Conservation (phyloP, 2,888 invertebrate species). For the Drosophila maculinotata region DNA sequence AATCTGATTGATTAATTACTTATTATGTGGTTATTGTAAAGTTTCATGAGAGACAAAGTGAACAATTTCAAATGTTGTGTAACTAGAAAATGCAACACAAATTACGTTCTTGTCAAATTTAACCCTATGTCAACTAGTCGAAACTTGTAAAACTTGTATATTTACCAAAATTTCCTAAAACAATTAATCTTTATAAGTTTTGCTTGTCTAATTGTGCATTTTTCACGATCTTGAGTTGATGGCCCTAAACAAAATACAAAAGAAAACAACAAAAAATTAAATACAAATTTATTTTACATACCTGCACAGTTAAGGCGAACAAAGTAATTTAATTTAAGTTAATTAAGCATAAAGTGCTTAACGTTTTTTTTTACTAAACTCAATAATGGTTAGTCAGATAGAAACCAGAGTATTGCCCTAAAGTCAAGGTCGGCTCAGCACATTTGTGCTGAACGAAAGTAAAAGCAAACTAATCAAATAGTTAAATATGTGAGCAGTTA, state of each 20-base stretch:
- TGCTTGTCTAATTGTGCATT: slow-evolving; percentile 21
- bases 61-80: not conserved
- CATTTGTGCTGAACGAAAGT: slow-evolving; percentile 61
- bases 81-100: not conserved
- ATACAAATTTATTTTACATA: slow-evolving; percentile 16
- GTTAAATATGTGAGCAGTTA: slow-evolving; percentile 31
- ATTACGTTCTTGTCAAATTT: not conserved
- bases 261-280: not conserved
- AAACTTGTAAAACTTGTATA: not conserved
- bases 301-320: not conserved
- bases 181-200: slow-evolving; percentile 27
- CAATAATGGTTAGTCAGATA: not conserved
- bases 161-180: not conserved
- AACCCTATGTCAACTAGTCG: not conserved
- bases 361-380: too few species aligned
- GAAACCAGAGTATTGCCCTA: not conserved
- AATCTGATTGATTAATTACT: slow-evolving; percentile 19
- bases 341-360: slow-evolving; percentile 47
- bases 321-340: slow-evolving; percentile 32
- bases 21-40: slow-evolving; percentile 7
- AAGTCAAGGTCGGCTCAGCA: slow-evolving; percentile 55
- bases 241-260: slow-evolving; percentile 18
- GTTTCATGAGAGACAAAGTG: not conserved
- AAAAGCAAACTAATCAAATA: slow-evolving; percentile 58
- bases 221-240: slow-evolving; percentile 37